phyloP scores from a whole-genome alignment of 2,888 invertebrate species.

The Heteromyza rotundicornis region DNA sequence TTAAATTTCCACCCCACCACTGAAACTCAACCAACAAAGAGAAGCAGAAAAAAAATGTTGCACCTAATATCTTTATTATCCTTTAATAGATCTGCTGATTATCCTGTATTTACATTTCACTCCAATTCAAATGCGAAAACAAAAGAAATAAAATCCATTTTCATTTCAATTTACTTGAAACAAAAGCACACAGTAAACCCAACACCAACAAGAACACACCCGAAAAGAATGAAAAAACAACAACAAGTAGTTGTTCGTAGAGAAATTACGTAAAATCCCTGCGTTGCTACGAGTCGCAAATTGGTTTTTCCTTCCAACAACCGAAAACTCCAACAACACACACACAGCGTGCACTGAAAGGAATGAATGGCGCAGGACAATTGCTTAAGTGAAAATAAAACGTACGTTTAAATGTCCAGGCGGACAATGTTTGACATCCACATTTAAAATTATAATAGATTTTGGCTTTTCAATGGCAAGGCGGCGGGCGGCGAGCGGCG shows the following conservation, averaged over 20 bases:
- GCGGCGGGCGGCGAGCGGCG: not conserved
- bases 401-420: slow-evolving; percentile 8
- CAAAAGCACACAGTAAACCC: not conserved
- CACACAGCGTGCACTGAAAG: not conserved
- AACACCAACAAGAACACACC: too few relatives aligned
- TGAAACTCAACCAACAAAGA: too few relatives aligned
- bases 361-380: not conserved
- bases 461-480: slow-evolving; percentile 13
- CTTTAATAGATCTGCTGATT: not conserved
- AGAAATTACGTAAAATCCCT: not conserved
- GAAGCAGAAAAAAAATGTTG: too few relatives aligned
- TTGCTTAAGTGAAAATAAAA: slow-evolving; percentile 14
- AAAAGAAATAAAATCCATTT: not conserved
- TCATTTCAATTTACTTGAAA: not conserved
- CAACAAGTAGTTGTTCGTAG: not conserved
- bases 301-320: not conserved
- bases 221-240: not conserved
- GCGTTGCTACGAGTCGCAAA: not conserved
- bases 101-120: not conserved
- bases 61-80: not conserved
- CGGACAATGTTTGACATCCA: slow-evolving; percentile 13
- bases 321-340: too few relatives aligned
- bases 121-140: not conserved
- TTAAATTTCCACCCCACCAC: too few relatives aligned
- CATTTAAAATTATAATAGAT: slow-evolving; percentile 19